Evolutionary conservation across 2,888 invertebrate genomes (phyloP).

Genomic region (Lasioglossum lativentre): DNA sequence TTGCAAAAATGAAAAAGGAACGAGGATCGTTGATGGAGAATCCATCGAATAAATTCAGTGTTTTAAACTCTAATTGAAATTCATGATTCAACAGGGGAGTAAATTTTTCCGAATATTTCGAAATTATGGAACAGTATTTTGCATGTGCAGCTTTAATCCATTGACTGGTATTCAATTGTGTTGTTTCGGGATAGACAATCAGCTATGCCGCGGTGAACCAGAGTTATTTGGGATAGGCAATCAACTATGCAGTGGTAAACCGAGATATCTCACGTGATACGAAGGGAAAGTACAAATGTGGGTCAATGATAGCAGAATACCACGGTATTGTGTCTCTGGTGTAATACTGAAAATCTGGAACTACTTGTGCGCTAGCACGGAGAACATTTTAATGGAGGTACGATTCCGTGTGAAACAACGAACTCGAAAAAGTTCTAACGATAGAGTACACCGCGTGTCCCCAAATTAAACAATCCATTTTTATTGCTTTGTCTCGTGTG

Average conservation of each 20-base stretch:
- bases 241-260: slow-evolving; percentile 73
- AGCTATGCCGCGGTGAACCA: slow-evolving; percentile 71
- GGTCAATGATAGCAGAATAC: slow-evolving; percentile 49
- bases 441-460: not conserved
- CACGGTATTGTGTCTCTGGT: slow-evolving; percentile 50
- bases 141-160: slow-evolving; percentile 63
- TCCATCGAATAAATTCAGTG: not conserved
- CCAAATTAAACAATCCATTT: not conserved
- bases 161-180: slow-evolving; percentile 56
- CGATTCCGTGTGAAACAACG: not conserved
- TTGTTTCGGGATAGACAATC: slow-evolving; percentile 71
- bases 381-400: slow-evolving; percentile 20
- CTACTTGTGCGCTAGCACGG: slow-evolving; percentile 6
- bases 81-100: not conserved
- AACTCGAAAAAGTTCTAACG: not conserved
- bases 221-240: slow-evolving; percentile 72
- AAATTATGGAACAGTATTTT: not conserved
- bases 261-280: slow-evolving; percentile 72
- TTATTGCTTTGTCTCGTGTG: not conserved
- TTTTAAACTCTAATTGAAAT: not conserved
- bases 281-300: slow-evolving; percentile 64
- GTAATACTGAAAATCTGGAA: slow-evolving; percentile 27
- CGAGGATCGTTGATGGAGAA: not conserved
- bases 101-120: not conserved
- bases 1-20: not conserved